These are phyloP conservation scores for Macrophya alboannulata DNA, from an alignment of 2,888 invertebrate species.

Conservation along the genomic window DNA sequence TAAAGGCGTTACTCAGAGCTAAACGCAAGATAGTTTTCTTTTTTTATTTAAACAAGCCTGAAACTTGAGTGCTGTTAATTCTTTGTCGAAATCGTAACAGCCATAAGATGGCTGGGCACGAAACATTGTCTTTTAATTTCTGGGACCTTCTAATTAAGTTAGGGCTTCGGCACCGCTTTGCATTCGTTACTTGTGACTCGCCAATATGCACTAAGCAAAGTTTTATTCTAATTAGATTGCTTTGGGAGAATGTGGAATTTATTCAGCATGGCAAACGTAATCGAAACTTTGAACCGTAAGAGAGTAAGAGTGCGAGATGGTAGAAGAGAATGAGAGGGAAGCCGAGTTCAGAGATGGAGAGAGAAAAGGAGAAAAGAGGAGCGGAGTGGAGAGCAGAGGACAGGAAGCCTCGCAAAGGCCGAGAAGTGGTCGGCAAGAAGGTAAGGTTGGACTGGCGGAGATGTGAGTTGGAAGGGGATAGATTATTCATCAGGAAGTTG, in stretches of 20 bases:
- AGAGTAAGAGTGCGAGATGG: slow-evolving; percentile 20
- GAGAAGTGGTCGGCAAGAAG: slow-evolving; percentile 43
- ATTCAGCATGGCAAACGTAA: slow-evolving; percentile 58
- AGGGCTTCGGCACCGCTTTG: slow-evolving; percentile 38
- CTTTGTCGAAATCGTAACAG: slow-evolving; percentile 29
- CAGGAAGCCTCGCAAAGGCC: slow-evolving; percentile 17
- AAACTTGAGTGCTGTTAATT: slow-evolving; percentile 20
- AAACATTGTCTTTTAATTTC: slow-evolving; percentile 50
- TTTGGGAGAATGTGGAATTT: slow-evolving; percentile 57
- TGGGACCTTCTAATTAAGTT: slow-evolving; percentile 44
- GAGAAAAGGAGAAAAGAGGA: background rate
- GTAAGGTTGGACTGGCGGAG: slow-evolving; percentile 43
- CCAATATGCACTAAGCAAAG: slow-evolving; percentile 56
- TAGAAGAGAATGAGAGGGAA: background rate
- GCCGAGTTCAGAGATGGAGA: background rate
- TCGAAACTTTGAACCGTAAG: slow-evolving; percentile 55
- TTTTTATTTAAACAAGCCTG: background rate
- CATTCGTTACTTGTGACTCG: slow-evolving; percentile 51
- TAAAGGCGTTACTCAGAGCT: background rate
- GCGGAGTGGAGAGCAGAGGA: background rate
- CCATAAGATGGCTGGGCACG: slow-evolving; percentile 22
- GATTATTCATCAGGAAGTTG: slow-evolving; percentile 59
- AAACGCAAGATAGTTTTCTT: background rate
- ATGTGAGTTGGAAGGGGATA: slow-evolving; percentile 51
- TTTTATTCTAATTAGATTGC: slow-evolving; percentile 58